Evolutionary conservation across 2,113 vertebrate species (phyloP), one percentile per base, ranked within the genome.

Genomic region (Tupaia tana): DNA sequence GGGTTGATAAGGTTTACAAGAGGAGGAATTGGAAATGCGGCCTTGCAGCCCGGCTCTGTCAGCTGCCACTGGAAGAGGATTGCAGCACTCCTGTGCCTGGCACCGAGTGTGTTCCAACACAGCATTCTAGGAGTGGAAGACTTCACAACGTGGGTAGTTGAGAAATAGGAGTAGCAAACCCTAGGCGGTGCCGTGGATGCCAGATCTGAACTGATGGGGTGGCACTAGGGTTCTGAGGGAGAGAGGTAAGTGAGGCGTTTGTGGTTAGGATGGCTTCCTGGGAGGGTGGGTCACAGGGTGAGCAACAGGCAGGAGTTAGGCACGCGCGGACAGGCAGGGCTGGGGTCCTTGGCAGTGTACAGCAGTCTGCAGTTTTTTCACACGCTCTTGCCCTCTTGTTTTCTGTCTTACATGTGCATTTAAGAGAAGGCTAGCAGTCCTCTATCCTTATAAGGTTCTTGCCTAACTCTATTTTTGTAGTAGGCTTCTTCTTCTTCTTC

Each of bases 391-490:
- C 14, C 70, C 18, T 29, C 59, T 58, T 61, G 18, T 71, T 54
- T 71, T 74, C 77, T 87, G 13, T n/a, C 71, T 85, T 59, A 24
- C 43, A 56, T 29, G n/a, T 63, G 43, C 12, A 0, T n/a, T 27
- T 59, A 34, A 81, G 90, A 75, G 82, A 83, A 81, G 56, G 34
- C 56, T 27, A 14, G 19, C 80, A 14, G 78, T 18, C 43, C 8
- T 63, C 20, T 14, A 4, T 84, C 87, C 89, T 96, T 89, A 61
- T 78, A 86, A 85, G 89, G 71, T 3, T 56, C 84, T 77, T 73
- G 31, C 63, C 27, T 85, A 7, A 64, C 54, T 93, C 82, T 95
- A 22, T 77, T 93, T 88, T 80, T 81, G 73, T 64, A 43, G 43
- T 43, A 43, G 43, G 43, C 43, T 43, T 43, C 43, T 43, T 43